Evolutionary conservation across 2,797 vertebrate genomes (phyloP).

Genomic region (Podarcis lilfordi): DNA sequence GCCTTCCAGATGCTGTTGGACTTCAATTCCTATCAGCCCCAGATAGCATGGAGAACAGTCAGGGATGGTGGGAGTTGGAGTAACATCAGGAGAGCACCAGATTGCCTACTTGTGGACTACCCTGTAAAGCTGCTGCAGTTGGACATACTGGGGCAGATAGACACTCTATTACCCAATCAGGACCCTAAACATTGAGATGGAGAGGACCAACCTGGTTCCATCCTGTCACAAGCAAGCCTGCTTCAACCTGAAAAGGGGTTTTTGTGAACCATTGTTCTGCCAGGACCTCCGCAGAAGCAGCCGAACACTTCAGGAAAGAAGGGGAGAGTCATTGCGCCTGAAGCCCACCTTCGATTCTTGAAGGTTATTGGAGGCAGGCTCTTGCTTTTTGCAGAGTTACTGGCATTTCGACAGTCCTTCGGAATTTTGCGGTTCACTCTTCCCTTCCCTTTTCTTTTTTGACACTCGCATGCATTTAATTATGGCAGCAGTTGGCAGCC

Average conservation of each 20-base stretch:
- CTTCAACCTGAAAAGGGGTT: not conserved
- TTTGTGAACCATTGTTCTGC: not conserved
- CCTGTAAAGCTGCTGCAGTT: not conserved
- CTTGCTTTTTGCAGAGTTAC: not conserved
- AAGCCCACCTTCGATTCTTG: not conserved
- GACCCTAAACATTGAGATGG: not conserved
- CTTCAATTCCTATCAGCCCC: too few relatives aligned
- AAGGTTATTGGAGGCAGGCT: not conserved
- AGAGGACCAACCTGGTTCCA: not conserved
- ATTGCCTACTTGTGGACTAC: too few relatives aligned
- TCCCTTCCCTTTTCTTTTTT: not conserved
- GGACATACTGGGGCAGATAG: not conserved
- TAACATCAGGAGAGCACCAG: too few relatives aligned
- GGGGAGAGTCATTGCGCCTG: not conserved
- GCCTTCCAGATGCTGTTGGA: too few relatives aligned
- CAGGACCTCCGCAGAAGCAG: not conserved
- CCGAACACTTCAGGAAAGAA: not conserved
- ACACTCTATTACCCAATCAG: not conserved
- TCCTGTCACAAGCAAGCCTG: not conserved
- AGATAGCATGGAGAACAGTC: too few relatives aligned
- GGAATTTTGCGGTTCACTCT: not conserved
- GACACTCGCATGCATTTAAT: not conserved
- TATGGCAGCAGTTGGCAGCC: not conserved
- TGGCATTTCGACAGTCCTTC: not conserved
- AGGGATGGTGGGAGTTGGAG: too few relatives aligned